Evolutionary conservation across 2,797 vertebrate species (phyloP).

Genomic region (Alcedo atthis): DNA sequence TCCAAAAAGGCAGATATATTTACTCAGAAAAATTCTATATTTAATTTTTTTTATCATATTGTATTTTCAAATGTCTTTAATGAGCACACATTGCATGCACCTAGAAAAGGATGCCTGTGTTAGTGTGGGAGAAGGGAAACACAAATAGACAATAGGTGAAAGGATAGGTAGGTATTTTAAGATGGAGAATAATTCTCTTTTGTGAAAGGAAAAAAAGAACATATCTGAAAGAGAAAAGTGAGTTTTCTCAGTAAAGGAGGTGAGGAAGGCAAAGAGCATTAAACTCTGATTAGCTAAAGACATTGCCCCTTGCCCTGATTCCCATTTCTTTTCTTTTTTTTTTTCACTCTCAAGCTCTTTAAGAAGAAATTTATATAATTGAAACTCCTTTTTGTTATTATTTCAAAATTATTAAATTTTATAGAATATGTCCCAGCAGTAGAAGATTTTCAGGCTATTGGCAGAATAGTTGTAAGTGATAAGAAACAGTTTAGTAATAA

Average conservation of each 20-base stretch:
- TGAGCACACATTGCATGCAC: neutral
- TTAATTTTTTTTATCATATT: neutral
- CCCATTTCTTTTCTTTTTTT: neutral
- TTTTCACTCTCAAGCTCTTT: neutral
- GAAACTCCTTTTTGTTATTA: neutral
- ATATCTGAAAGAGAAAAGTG: neutral
- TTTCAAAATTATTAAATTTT: neutral
- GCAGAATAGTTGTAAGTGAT: slow-evolving; percentile 21
- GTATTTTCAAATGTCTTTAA: neutral
- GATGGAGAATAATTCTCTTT: neutral
- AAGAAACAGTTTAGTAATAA: slow-evolving; percentile 14
- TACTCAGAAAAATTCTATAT: neutral
- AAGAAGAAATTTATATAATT: neutral
- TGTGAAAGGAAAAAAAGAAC: neutral
- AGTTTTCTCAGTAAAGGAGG: neutral
- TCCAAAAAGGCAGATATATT: neutral
- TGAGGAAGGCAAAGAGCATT: neutral
- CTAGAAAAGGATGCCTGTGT: neutral
- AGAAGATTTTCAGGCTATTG: neutral
- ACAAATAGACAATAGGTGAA: neutral
- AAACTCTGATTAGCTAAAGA: neutral
- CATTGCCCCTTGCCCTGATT: neutral
- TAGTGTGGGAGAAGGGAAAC: neutral
- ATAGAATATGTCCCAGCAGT: neutral
- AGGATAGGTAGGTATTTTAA: neutral